Percentiles rank a stretch among this genome's conserved stretches.
phyloP scores from a whole-genome alignment of 2,888 invertebrate genomes.

The Drosophila formosana region DNA sequence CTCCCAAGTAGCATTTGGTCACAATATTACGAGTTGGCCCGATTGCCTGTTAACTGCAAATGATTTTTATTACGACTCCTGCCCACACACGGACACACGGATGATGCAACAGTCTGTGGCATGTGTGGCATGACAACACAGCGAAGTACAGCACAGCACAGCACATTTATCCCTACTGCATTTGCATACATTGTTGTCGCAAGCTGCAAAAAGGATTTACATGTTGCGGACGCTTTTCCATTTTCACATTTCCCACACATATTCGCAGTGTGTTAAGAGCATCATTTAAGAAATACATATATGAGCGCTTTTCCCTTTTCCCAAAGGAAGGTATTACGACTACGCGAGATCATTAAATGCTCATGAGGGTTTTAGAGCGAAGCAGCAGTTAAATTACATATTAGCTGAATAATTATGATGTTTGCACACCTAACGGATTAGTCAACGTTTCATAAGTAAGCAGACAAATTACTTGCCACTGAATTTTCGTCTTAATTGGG shows the following conservation, averaged over 20 bases:
- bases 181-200: slow-evolving; percentile 32
- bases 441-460: neutral
- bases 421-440: neutral
- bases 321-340: neutral
- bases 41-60: slow-evolving; percentile 68
- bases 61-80: slow-evolving; percentile 33
- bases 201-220: slow-evolving; percentile 28
- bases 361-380: neutral
- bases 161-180: slow-evolving; percentile 22
- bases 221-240: slow-evolving; percentile 25
- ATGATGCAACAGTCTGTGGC: slow-evolving; percentile 33
- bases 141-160: slow-evolving; percentile 12
- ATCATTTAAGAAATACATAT: slow-evolving; percentile 40
- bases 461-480: neutral
- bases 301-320: slow-evolving; percentile 1
- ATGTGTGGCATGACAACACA: slow-evolving; percentile 20
- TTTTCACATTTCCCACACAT: slow-evolving; percentile 31
- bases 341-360: slow-evolving; percentile 10
- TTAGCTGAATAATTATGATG: neutral
- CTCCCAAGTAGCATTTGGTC: slow-evolving; percentile 21
- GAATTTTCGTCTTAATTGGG: neutral
- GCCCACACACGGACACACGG: slow-evolving; percentile 31
- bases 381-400: neutral
- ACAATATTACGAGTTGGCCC: slow-evolving; percentile 35
- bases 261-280: slow-evolving; percentile 56